Evolutionary conservation across 2,113 vertebrate species (phyloP).

Genomic region (Sinocyclocheilus anshuiensis): DNA sequence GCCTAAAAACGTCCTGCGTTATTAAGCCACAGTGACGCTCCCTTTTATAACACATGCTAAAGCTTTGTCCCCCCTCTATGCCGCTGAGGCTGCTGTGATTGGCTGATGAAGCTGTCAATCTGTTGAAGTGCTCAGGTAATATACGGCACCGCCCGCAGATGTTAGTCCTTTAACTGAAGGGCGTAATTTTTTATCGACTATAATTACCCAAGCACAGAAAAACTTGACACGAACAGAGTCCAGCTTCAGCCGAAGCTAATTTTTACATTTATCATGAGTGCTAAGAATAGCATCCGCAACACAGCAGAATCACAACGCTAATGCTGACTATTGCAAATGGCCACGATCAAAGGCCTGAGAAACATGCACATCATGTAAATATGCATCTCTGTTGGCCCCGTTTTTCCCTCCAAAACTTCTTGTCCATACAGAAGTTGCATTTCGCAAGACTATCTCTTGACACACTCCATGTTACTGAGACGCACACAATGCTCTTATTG

Average conservation of each 20-base stretch:
- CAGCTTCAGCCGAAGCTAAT: neutral
- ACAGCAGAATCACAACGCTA: slow-evolving; percentile 19
- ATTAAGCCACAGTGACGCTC: neutral
- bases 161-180: slow-evolving; percentile 22
- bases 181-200: slow-evolving; percentile 8
- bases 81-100: neutral
- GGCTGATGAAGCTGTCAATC: slow-evolving; percentile 22
- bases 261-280: slow-evolving; percentile 25
- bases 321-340: slow-evolving; percentile 18
- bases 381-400: neutral
- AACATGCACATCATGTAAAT: slow-evolving; percentile 30
- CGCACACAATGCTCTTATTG: slow-evolving; percentile 28
- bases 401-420: slow-evolving; percentile 4
- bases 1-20: neutral
- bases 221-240: slow-evolving; percentile 7
- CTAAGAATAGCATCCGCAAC: slow-evolving; percentile 26
- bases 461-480: too few relatives aligned
- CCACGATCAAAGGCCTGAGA: slow-evolving; percentile 18
- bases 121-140: neutral
- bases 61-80: neutral
- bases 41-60: too few relatives aligned
- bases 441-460: neutral
- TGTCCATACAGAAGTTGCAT: neutral
- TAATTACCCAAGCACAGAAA: slow-evolving; percentile 4
- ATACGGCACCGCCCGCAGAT: neutral